Evolutionary conservation across 2,888 invertebrate species (phyloP).

Genomic region (Sthenelais limicola): DNA sequence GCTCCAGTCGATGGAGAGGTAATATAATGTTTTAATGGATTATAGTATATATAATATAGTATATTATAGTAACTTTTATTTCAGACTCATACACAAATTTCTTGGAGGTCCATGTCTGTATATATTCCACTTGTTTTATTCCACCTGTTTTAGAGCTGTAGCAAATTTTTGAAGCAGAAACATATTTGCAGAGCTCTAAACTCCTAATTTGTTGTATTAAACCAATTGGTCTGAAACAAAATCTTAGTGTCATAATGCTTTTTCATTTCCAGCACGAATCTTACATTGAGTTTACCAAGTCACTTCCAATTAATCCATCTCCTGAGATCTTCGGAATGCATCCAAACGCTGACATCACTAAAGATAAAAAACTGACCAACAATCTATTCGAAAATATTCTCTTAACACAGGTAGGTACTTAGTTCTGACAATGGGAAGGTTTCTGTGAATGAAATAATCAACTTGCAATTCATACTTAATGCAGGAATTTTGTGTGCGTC

Average conservation of each 20-base stretch:
- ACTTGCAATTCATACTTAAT: too few relatives aligned
- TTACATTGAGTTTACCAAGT: conserved; percentile 71
- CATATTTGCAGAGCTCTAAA: too few relatives aligned
- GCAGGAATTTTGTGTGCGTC: too few relatives aligned
- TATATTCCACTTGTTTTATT: neutral
- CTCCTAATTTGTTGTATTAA: too few relatives aligned
- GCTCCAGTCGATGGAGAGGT: conserved; percentile 71
- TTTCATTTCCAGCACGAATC: conserved; percentile 66
- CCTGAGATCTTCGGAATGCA: conserved; percentile 74
- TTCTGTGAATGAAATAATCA: too few relatives aligned
- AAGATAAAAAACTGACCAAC: conserved; percentile 73
- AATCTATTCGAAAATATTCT: conserved; percentile 73
- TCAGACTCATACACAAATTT: neutral
- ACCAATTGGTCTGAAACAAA: too few relatives aligned
- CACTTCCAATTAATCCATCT: conserved; percentile 71
- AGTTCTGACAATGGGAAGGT: too few relatives aligned
- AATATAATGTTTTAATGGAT: too few relatives aligned
- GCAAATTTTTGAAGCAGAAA: too few relatives aligned
- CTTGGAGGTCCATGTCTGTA: neutral
- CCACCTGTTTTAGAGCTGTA: too few relatives aligned
- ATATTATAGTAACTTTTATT: too few relatives aligned
- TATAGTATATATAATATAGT: neutral
- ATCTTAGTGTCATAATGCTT: too few relatives aligned
- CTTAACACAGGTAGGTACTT: conserved; percentile 70
- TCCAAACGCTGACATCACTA: conserved; percentile 73